Conservation (phyloP, 2,888 invertebrate genomes). For the Hypselothyrea guttata region DNA sequence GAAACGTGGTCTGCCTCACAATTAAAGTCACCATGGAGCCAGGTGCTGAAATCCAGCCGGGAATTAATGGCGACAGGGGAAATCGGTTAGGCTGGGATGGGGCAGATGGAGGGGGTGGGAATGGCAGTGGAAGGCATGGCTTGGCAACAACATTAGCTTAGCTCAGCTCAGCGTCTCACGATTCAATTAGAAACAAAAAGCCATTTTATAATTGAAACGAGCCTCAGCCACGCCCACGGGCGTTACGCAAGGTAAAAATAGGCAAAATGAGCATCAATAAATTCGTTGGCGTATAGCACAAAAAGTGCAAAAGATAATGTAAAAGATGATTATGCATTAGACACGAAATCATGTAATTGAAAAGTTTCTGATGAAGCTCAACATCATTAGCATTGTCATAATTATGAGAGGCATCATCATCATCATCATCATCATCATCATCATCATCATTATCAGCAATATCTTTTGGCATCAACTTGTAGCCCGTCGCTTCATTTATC, state of each 20-base stretch:
- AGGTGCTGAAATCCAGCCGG: slow-evolving; percentile 12
- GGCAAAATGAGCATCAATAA: slow-evolving; percentile 28
- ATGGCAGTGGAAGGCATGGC: slow-evolving; percentile 3
- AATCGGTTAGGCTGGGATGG: no score
- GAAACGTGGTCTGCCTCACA: slow-evolving; percentile 53
- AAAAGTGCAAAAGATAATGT: slow-evolving; percentile 8
- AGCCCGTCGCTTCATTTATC: slow-evolving; percentile 62
- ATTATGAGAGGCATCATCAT: slow-evolving; percentile 9
- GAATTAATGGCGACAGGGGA: no score
- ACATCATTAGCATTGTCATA: slow-evolving; percentile 16
- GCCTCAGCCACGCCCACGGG: slow-evolving; percentile 32
- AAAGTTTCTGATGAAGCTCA: slow-evolving; percentile 51
- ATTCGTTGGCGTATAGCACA: slow-evolving; percentile 12
- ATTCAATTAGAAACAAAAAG: slow-evolving; percentile 77
- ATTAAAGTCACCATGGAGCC: slow-evolving; percentile 45
- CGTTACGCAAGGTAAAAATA: background rate
- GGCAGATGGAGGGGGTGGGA: background rate
- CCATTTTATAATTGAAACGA: slow-evolving; percentile 76
- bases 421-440: slow-evolving; percentile 14
- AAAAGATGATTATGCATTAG: slow-evolving; percentile 40
- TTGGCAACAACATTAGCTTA: slow-evolving; percentile 42
- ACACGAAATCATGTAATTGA: slow-evolving; percentile 53
- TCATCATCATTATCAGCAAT: slow-evolving; percentile 12
- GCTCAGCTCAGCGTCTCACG: slow-evolving; percentile 45
- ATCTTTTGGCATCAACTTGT: slow-evolving; percentile 28